Evolutionary conservation across 2,797 vertebrate species (phyloP).

Genomic region (Picus viridis): DNA sequence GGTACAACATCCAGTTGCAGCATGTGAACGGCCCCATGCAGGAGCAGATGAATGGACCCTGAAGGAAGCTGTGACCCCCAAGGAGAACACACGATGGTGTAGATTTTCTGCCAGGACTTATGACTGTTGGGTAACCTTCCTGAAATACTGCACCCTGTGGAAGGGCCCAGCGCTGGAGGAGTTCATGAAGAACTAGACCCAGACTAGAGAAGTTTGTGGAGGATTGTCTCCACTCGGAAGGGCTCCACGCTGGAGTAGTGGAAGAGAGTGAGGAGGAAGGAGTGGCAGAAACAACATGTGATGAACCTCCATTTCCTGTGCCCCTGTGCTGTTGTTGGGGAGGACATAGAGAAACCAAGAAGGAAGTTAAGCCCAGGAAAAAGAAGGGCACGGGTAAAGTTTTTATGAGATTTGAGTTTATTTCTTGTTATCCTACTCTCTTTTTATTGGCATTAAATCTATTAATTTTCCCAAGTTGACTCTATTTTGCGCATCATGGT

Average conservation of each 20-base stretch:
- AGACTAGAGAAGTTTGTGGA: neutral
- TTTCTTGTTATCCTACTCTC: neutral
- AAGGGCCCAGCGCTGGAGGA: neutral
- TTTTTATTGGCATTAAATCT: neutral
- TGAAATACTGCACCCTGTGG: neutral
- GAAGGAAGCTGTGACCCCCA: neutral
- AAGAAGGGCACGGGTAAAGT: neutral
- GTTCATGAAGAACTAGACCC: neutral
- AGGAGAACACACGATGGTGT: neutral
- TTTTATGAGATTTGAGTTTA: neutral
- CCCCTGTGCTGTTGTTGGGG: accelerated
- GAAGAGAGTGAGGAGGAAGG: neutral
- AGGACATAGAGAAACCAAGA: neutral
- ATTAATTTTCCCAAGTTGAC: neutral
- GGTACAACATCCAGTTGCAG: neutral
- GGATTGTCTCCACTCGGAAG: neutral
- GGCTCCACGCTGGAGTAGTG: neutral
- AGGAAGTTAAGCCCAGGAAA: neutral
- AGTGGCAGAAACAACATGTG: neutral
- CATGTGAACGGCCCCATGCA: neutral
- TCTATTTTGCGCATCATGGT: neutral
- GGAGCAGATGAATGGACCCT: neutral
- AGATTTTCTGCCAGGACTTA: neutral
- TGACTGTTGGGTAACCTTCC: neutral
- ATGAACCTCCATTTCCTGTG: neutral